Conservation (phyloP, 92 coral and sea anemone genomes). For the Virgularia gustaviana region DNA sequence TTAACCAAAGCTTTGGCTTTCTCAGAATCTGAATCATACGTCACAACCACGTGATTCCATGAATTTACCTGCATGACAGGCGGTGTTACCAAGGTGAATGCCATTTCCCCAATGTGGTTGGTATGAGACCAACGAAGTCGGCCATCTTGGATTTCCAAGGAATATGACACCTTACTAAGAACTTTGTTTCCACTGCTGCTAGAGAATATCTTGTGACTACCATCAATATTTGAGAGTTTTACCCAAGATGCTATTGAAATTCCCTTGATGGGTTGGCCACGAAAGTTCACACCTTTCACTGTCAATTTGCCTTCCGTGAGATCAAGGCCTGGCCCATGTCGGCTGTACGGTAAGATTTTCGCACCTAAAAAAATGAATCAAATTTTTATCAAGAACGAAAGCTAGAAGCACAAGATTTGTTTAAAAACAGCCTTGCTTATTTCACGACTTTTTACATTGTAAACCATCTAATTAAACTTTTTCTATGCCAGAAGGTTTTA, state of each 20-base stretch:
- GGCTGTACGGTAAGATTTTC: constrained; percentile 52
- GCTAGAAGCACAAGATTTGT: background rate
- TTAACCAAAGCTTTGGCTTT: constrained; percentile 69
- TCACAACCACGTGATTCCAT: constrained; percentile 90
- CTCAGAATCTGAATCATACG: constrained; percentile 77
- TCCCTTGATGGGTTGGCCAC: constrained; percentile 71
- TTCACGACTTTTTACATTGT: too few species aligned
- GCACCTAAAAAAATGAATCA: constrained; percentile 47
- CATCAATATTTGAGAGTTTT: constrained; percentile 66
- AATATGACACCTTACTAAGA: constrained; percentile 43
- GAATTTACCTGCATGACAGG: constrained; percentile 58
- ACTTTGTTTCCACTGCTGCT: constrained; percentile 56
- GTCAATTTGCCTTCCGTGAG: constrained; percentile 70
- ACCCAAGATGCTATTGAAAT: constrained; percentile 85
- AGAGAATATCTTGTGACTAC: constrained; percentile 68
- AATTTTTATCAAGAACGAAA: background rate
- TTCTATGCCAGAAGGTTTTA: too few species aligned
- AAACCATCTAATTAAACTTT: background rate
- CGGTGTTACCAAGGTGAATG: constrained; percentile 64
- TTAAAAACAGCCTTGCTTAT: background rate
- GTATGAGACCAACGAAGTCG: constrained; percentile 80
- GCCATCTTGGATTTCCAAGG: constrained; percentile 67
- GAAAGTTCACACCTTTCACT: constrained; percentile 69
- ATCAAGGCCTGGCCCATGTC: constrained; percentile 69
- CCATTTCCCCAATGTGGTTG: constrained; percentile 58